Percentiles rank a stretch among this genome's conserved stretches.
phyloP scores from a whole-genome alignment of 2,797 vertebrate genomes.

The Lepus townsendii region DNA sequence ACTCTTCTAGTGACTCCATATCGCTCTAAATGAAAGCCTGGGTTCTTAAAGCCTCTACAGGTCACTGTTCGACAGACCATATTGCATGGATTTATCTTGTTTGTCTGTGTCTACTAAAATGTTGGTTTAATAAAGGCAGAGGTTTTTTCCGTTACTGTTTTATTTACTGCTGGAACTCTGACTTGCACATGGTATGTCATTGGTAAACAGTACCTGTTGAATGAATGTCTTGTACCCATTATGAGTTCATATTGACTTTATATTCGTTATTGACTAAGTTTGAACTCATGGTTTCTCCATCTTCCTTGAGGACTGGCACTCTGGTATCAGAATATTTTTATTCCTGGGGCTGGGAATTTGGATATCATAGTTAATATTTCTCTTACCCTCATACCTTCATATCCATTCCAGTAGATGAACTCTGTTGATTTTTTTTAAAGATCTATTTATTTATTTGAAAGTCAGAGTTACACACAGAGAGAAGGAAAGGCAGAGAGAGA shows the following conservation, averaged over 20 bases:
- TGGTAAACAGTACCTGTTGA: conserved; percentile 23
- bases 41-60: background rate
- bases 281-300: background rate
- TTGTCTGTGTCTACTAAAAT: background rate
- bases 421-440: background rate
- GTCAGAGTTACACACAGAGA: no score
- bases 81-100: background rate
- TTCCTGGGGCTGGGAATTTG: background rate
- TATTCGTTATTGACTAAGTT: background rate
- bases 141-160: background rate
- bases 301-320: background rate
- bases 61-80: background rate
- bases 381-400: background rate
- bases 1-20: background rate
- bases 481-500: no score
- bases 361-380: background rate
- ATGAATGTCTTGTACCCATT: background rate
- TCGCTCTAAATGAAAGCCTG: background rate
- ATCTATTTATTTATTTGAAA: no score
- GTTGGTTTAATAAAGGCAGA: background rate
- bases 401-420: background rate
- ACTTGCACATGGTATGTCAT: background rate
- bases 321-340: background rate
- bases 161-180: background rate
- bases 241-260: background rate